A percentile compares a stretch with the other conserved stretches of the same genome.
phyloP scores from a whole-genome alignment of 1,140 invertebrate genomes.

The Anastatus disparis region DNA sequence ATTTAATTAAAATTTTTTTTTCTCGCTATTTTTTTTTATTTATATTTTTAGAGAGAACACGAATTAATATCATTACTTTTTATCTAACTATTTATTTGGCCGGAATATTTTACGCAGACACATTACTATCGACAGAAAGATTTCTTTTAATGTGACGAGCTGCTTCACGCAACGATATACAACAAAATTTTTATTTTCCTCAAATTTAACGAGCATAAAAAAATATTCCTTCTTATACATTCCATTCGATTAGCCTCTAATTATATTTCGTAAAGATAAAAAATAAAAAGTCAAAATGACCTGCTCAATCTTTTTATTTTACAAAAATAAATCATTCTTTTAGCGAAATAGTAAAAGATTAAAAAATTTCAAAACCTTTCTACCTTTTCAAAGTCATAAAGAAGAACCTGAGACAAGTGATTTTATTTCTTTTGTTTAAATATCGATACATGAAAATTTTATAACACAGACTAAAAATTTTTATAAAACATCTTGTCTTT shows the following conservation, averaged over 20 bases:
- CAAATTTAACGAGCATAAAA: conserved; percentile 28
- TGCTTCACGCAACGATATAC: neutral
- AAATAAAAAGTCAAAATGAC: no score
- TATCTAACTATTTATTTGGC: no score
- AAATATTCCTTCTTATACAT: conserved; percentile 25
- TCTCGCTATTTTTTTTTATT: neutral
- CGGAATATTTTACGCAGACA: neutral
- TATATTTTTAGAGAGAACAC: neutral
- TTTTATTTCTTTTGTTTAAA: neutral
- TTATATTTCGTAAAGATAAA: no score
- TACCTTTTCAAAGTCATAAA: neutral
- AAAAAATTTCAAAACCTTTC: conserved; percentile 17
- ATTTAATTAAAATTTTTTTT: neutral
- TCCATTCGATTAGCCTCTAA: conserved; percentile 12
- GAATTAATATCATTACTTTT: no score
- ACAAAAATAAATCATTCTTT: conserved; percentile 33
- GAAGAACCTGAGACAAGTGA: conserved; percentile 18
- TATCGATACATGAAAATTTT: conserved; percentile 24
- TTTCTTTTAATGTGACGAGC: conserved; percentile 24
- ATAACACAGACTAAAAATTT: conserved; percentile 2
- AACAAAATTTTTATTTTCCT: neutral
- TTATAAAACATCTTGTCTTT: conserved; percentile 35
- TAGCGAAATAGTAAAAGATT: conserved; percentile 2
- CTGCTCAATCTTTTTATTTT: no score
- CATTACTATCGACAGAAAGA: neutral